Evolutionary conservation across 2,113 vertebrate species (phyloP).

Genomic region (Corvus cornix): DNA sequence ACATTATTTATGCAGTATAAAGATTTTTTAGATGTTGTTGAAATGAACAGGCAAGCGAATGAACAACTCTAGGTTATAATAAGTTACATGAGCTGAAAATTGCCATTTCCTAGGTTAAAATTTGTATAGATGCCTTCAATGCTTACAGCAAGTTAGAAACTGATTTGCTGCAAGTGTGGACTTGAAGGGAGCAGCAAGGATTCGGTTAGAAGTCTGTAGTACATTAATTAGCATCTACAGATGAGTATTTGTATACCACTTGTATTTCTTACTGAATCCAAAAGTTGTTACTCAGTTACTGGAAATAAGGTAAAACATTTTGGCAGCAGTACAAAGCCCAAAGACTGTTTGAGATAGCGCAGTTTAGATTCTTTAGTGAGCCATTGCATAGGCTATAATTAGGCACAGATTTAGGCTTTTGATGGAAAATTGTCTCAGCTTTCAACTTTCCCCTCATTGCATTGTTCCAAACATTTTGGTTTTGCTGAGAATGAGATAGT

Average conservation of each 20-base stretch:
- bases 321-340: not conserved
- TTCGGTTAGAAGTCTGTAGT: not conserved
- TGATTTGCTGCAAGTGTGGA: not conserved
- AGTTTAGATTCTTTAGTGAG: not conserved
- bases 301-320: not conserved
- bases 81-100: constrained; percentile 21
- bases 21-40: constrained; percentile 42
- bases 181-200: not conserved
- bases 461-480: not conserved
- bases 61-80: not conserved
- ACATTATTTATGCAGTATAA: constrained; percentile 44
- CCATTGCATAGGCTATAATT: not conserved
- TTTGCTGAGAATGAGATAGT: not conserved
- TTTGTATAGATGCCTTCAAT: not conserved
- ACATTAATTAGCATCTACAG: not conserved
- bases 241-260: not conserved
- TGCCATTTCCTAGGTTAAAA: not conserved
- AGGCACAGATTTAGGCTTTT: not conserved
- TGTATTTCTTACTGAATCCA: not conserved
- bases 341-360: not conserved
- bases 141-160: not conserved
- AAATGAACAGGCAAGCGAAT: constrained; percentile 4
- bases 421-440: not conserved
- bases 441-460: not conserved
- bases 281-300: not conserved